Conservation (phyloP, 2,888 invertebrate species). For the Therioaphis trifolii region DNA sequence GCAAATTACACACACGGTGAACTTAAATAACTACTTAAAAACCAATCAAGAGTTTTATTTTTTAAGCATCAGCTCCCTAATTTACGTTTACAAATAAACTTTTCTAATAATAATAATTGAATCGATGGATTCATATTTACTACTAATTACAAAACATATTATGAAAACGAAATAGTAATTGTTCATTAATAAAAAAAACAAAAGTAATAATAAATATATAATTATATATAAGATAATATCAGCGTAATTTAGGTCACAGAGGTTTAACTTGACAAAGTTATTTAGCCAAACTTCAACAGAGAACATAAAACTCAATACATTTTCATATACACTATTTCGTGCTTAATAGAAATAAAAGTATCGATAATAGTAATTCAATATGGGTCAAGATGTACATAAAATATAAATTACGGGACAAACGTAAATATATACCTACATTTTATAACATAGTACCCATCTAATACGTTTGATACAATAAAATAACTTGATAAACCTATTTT, state of each 20-base stretch:
- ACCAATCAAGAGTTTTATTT: no score
- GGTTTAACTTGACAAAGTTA: slow-evolving; percentile 13
- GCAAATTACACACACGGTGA: neutral
- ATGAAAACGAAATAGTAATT: no score
- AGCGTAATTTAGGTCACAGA: slow-evolving; percentile 21
- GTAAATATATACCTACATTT: neutral
- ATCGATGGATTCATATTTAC: no score
- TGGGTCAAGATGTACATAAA: slow-evolving; percentile 25
- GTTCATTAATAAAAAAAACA: no score
- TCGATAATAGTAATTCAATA: slow-evolving; percentile 29
- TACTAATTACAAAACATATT: no score
- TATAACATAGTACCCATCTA: neutral
- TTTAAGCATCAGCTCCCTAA: no score
- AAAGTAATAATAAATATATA: no score
- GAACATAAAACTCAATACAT: neutral
- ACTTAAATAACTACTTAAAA: no score
- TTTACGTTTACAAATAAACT: no score
- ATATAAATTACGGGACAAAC: slow-evolving; percentile 21
- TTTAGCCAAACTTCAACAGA: neutral
- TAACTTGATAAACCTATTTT: neutral
- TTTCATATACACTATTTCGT: slow-evolving; percentile 31
- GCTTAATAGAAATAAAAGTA: slow-evolving; percentile 29
- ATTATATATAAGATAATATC: slow-evolving; percentile 27
- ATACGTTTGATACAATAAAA: neutral
- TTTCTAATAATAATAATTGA: no score